Percentiles rank a stretch among this genome's conserved stretches.
Evolutionary conservation across 2,888 invertebrate species (phyloP).

Genomic region (Cynaeus angustus): DNA sequence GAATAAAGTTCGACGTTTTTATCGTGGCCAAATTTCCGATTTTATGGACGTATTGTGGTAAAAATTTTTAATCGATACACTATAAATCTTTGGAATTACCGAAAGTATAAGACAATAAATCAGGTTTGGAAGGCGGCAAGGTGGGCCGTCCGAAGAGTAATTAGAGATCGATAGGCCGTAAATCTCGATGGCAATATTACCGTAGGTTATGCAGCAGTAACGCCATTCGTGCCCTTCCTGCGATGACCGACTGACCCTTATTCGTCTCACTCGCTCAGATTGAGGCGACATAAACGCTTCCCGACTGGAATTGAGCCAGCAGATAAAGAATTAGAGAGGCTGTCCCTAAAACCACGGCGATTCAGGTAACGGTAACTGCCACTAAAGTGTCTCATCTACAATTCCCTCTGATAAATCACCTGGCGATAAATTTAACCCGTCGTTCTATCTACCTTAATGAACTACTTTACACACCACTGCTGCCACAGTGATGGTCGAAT

Average conservation of each 20-base stretch:
- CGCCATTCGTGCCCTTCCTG: slow-evolving; percentile 43
- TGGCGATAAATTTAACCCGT: slow-evolving; percentile 64
- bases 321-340: slow-evolving; percentile 66
- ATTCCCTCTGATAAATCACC: slow-evolving; percentile 69
- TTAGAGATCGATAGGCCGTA: slow-evolving; percentile 55
- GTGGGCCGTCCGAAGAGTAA: slow-evolving; percentile 51
- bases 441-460: slow-evolving; percentile 64
- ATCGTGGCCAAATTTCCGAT: not conserved
- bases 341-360: slow-evolving; percentile 64
- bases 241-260: slow-evolving; percentile 51
- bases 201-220: slow-evolving; percentile 53
- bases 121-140: slow-evolving; percentile 35
- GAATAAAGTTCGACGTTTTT: not conserved
- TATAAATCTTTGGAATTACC: slow-evolving; percentile 49
- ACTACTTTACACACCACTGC: slow-evolving; percentile 62
- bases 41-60: slow-evolving; percentile 9
- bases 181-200: slow-evolving; percentile 55
- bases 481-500: slow-evolving; percentile 29
- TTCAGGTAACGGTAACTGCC: slow-evolving; percentile 69
- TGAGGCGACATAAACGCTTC: slow-evolving; percentile 35
- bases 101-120: slow-evolving; percentile 49
- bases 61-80: slow-evolving; percentile 49
- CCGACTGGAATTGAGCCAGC: slow-evolving; percentile 62
- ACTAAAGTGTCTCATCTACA: slow-evolving; percentile 70
- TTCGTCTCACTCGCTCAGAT: slow-evolving; percentile 52